A percentile compares a stretch with the other conserved stretches of the same genome.
phyloP scores from a whole-genome alignment of 2,888 invertebrate genomes.

The Arge pagana region DNA sequence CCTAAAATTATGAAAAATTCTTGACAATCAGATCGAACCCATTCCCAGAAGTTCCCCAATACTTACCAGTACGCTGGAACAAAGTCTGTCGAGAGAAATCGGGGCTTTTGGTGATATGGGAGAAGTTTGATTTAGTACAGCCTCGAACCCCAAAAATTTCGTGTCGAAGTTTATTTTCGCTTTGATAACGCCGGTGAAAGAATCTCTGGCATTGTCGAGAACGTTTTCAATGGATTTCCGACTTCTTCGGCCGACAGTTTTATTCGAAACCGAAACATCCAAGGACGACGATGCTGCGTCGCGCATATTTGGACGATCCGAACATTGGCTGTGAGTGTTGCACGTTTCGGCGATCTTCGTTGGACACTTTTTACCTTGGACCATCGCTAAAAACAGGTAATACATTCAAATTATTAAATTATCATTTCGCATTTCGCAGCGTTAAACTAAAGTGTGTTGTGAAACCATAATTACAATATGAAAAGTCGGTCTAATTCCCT shows the following conservation, averaged over 20 bases:
- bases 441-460: too few species aligned
- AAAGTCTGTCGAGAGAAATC: constrained; percentile 41
- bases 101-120: constrained; percentile 7
- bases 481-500: too few species aligned
- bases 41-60: background rate
- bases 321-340: constrained; percentile 30
- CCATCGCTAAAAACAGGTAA: constrained; percentile 27
- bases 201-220: constrained; percentile 29
- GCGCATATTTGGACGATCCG: background rate
- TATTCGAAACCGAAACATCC: constrained; percentile 29
- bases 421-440: too few species aligned
- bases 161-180: constrained; percentile 49
- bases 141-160: constrained; percentile 46
- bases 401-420: too few species aligned
- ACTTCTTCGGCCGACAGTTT: background rate
- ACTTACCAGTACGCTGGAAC: constrained; percentile 39
- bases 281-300: constrained; percentile 21
- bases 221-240: constrained; percentile 9
- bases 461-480: too few species aligned
- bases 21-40: background rate
- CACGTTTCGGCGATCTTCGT: constrained; percentile 11
- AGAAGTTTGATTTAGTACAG: constrained; percentile 30
- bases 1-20: constrained; percentile 3
- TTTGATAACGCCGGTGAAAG: constrained; percentile 43
- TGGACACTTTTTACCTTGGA: constrained; percentile 31